phyloP scores from a whole-genome alignment of 2,113 vertebrate genomes.

The Synchiropus splendidus region DNA sequence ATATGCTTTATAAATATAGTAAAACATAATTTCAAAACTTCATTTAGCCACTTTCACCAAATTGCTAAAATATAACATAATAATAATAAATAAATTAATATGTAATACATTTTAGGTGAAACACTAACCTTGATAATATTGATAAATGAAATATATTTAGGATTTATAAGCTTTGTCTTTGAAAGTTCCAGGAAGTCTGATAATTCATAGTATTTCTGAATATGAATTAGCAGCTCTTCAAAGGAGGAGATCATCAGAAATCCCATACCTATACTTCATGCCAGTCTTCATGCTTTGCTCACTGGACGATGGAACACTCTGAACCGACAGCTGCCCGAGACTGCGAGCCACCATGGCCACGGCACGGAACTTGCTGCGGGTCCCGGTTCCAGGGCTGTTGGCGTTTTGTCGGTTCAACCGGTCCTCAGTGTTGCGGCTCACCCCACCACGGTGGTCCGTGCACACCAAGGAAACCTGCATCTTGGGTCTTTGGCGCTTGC shows the following conservation, averaged over 20 bases:
- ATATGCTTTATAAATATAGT: too few relatives aligned
- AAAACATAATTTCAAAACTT: too few relatives aligned
- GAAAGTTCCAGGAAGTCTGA: too few relatives aligned
- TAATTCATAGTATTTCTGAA: too few relatives aligned
- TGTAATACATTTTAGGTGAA: too few relatives aligned
- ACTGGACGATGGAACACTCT: conserved; percentile 71
- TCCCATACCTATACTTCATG: conserved; percentile 90
- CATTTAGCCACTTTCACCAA: too few relatives aligned
- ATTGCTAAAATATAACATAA: too few relatives aligned
- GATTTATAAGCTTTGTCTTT: too few relatives aligned
- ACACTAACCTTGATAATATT: too few relatives aligned
- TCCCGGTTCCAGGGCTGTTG: conserved; percentile 82
- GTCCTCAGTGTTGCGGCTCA: conserved; percentile 81
- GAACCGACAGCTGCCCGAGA: conserved; percentile 86
- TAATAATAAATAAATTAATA: too few relatives aligned
- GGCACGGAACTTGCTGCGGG: conserved; percentile 81
- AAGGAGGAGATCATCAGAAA: not conserved
- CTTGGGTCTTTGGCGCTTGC: conserved; percentile 6
- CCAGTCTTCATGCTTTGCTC: conserved; percentile 78
- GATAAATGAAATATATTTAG: too few relatives aligned
- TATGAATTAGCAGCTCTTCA: too few relatives aligned
- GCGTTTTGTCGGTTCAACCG: conserved; percentile 79
- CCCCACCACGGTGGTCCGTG: conserved; percentile 87
- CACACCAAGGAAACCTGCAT: conserved; percentile 97
- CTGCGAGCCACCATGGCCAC: conserved; percentile 94